phyloP scores from a whole-genome alignment of 2,888 invertebrate genomes.

The Nysson spinosus region DNA sequence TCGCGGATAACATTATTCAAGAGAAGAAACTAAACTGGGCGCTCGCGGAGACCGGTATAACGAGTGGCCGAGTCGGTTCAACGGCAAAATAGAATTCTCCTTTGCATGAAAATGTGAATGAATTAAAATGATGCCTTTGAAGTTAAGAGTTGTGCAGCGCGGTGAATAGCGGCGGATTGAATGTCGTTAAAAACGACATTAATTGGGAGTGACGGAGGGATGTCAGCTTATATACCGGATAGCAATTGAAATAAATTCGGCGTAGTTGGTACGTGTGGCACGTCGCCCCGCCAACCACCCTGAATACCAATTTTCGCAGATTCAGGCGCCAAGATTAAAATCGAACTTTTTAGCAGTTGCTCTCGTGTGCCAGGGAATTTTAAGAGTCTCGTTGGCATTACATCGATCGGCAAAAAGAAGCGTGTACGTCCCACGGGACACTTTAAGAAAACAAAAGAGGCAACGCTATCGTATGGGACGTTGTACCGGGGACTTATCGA shows the following conservation, averaged over 20 bases:
- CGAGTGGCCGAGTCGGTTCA: constrained; percentile 27
- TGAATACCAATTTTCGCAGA: constrained; percentile 35
- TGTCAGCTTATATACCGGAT: constrained; percentile 12
- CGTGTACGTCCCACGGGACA: constrained; percentile 38
- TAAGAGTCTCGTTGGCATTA: not conserved
- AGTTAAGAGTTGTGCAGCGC: constrained; percentile 19
- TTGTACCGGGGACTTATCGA: constrained; percentile 44
- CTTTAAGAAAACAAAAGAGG: constrained; percentile 27
- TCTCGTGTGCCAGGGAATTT: not conserved
- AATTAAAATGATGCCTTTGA: constrained; percentile 42
- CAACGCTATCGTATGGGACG: not conserved
- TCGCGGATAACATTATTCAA: constrained; percentile 9
- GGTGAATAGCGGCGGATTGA: constrained; percentile 26
- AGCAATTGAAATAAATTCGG: constrained; percentile 48
- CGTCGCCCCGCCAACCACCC: constrained; percentile 38
- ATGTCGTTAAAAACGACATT: constrained; percentile 25
- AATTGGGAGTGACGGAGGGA: constrained; percentile 11
- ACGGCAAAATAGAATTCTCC: constrained; percentile 25
- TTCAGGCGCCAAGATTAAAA: constrained; percentile 7
- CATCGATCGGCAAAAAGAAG: constrained; percentile 31
- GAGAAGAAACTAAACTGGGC: constrained; percentile 34
- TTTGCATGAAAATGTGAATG: constrained; percentile 57
- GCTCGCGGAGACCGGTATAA: constrained; percentile 27
- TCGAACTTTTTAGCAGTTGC: not conserved
- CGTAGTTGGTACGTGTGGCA: constrained; percentile 30